phyloP scores from a whole-genome alignment of 2,888 invertebrate genomes.

The Pomacea canaliculata region DNA sequence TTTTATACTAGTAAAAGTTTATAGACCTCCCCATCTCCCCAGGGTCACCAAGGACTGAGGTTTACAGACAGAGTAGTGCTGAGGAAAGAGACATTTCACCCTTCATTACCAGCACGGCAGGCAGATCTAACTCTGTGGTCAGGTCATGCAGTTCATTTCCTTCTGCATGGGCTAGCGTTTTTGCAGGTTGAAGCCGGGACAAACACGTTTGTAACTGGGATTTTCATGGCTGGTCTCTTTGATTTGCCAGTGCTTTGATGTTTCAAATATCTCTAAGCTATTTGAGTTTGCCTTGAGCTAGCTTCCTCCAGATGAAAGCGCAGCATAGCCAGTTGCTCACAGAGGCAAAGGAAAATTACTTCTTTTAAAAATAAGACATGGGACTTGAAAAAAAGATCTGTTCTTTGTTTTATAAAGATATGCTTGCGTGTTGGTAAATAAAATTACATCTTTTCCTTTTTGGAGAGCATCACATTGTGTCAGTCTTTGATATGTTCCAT shows the following conservation, averaged over 20 bases:
- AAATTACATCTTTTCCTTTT: too few species aligned
- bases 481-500: too few species aligned
- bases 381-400: too few species aligned
- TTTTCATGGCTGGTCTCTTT: slow-evolving; percentile 24
- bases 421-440: too few species aligned
- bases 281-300: slow-evolving; percentile 11
- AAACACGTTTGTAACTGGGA: slow-evolving; percentile 29
- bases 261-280: slow-evolving; percentile 21
- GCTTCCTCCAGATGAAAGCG: slow-evolving; percentile 14
- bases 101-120: too few species aligned
- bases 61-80: too few species aligned
- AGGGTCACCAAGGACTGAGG: too few species aligned
- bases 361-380: neutral
- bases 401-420: too few species aligned
- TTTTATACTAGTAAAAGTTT: too few species aligned
- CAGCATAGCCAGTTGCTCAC: slow-evolving; percentile 16
- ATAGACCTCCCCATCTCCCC: too few species aligned
- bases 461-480: too few species aligned
- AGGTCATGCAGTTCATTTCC: slow-evolving; percentile 20
- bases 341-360: slow-evolving; percentile 2
- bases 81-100: too few species aligned
- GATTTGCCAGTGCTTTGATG: slow-evolving; percentile 18
- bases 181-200: slow-evolving; percentile 22
- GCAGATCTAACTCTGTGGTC: slow-evolving; percentile 11
- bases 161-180: slow-evolving; percentile 15